Evolutionary conservation across 2,797 vertebrate species (phyloP).

Genomic region (Falco concolor): DNA sequence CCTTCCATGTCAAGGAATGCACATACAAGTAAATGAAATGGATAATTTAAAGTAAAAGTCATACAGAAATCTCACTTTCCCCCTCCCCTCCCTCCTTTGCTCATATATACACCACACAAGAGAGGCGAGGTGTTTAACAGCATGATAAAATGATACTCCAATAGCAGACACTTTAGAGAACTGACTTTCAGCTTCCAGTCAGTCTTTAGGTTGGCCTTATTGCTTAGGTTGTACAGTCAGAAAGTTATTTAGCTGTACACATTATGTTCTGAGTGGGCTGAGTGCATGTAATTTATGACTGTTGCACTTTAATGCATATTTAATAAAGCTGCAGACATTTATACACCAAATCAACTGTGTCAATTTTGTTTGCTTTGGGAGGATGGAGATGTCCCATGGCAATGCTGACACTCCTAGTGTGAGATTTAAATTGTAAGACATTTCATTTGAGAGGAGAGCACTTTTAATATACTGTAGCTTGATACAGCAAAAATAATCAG

Average conservation of each 20-base stretch:
- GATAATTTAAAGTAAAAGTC: conserved; percentile 18
- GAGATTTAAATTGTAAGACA: conserved; percentile 60
- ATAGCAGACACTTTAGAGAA: conserved; percentile 27
- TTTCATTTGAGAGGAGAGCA: conserved; percentile 56
- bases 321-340: conserved; percentile 73
- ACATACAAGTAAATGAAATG: background rate
- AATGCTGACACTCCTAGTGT: conserved; percentile 49
- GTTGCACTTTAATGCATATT: conserved; percentile 74
- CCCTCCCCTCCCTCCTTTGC: background rate
- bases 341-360: conserved; percentile 73
- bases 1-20: background rate
- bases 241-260: conserved; percentile 71
- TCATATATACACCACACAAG: background rate
- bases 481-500: conserved; percentile 43
- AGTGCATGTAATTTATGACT: conserved; percentile 71
- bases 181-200: conserved; percentile 44
- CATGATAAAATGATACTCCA: conserved; percentile 40
- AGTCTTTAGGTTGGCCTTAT: conserved; percentile 53
- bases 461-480: conserved; percentile 45
- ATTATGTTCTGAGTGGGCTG: conserved; percentile 63
- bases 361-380: conserved; percentile 71
- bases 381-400: conserved; percentile 59
- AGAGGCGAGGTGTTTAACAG: background rate
- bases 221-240: conserved; percentile 60
- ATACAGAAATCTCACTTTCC: background rate